phyloP scores from a whole-genome alignment of 2,113 vertebrate species.

The Rhegmatorhina hoffmannsi region DNA sequence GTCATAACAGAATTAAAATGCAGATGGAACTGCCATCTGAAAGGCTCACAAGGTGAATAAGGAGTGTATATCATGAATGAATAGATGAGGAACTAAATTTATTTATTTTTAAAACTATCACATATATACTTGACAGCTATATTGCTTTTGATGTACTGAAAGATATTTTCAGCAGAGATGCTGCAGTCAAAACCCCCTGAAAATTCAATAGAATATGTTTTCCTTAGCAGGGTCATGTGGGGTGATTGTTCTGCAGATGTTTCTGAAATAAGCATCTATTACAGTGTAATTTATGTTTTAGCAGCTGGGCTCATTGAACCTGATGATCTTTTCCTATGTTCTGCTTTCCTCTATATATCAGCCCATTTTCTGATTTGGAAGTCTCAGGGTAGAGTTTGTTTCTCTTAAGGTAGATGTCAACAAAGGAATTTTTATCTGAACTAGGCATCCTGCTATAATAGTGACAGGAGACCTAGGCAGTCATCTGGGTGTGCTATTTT shows the following conservation, averaged over 20 bases:
- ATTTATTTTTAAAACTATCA: background rate
- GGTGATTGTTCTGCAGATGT: background rate
- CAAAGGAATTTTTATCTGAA: background rate
- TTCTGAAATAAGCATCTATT: background rate
- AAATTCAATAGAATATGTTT: background rate
- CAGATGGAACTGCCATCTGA: background rate
- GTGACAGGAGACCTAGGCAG: background rate
- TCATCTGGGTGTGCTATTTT: background rate
- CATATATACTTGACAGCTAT: background rate
- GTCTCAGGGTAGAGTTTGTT: background rate
- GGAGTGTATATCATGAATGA: background rate
- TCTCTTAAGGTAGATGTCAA: background rate
- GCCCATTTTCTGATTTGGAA: background rate
- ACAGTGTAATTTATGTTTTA: background rate
- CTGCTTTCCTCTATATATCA: background rate
- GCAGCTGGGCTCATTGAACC: background rate
- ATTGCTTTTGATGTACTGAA: background rate
- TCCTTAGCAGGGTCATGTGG: background rate
- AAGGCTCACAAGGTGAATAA: background rate
- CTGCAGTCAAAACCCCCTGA: background rate
- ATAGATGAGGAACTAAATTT: background rate
- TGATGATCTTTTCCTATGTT: background rate
- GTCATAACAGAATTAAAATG: background rate
- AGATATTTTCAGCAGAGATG: background rate
- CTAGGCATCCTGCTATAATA: background rate